Conservation (phyloP, 2,888 invertebrate genomes). For the Polydesmus complanatus region DNA sequence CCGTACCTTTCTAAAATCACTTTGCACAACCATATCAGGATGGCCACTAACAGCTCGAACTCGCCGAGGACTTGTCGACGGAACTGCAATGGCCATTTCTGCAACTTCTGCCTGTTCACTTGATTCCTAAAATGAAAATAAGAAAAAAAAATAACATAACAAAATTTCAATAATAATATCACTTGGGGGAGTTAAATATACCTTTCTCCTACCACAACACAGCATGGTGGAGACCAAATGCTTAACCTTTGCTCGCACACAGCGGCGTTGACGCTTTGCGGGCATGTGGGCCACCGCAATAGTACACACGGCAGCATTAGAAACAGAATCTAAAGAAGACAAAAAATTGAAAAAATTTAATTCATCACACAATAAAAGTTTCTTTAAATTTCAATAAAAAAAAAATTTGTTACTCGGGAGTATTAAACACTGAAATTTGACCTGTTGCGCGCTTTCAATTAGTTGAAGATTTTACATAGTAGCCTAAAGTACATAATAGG, state of each 20-base stretch:
- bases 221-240: conserved; percentile 20
- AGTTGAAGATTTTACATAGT: no score
- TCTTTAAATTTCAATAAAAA: no score
- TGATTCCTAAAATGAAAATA: conserved; percentile 4
- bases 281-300: conserved; percentile 18
- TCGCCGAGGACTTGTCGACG: conserved; percentile 12
- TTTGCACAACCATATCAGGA: conserved; percentile 53
- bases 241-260: conserved; percentile 20
- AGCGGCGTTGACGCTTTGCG: conserved; percentile 18
- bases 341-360: no score
- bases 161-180: background rate
- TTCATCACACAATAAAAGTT: no score
- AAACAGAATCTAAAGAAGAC: conserved; percentile 10
- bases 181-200: conserved; percentile 1
- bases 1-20: conserved; percentile 75
- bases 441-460: no score
- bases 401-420: no score
- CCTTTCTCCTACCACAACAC: conserved; percentile 20
- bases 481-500: no score
- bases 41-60: conserved; percentile 5
- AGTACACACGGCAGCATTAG: conserved; percentile 16
- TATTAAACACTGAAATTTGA: no score
- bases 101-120: conserved; percentile 4
- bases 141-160: background rate
- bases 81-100: background rate